Evolutionary conservation across 2,797 vertebrate species (phyloP), one percentile per base, ranked within the genome.

Genomic region (Ptychadena robeensis): DNA sequence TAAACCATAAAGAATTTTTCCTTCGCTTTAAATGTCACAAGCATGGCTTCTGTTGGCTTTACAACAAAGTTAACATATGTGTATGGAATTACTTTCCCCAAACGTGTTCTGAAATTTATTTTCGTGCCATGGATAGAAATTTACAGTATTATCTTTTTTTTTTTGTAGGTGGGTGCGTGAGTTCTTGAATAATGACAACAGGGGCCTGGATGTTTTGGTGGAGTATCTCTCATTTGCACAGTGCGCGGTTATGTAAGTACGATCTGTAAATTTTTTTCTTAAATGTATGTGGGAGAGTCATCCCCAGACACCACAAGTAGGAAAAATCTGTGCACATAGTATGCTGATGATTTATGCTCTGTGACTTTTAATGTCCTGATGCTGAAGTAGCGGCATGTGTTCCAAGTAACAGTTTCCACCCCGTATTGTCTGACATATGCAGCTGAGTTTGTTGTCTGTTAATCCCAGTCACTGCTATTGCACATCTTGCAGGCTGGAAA

Each of bases 191-290:
- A 96, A 97, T 64, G 97, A 98, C 86, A 99, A 99, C 94, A 94
- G 95, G 91, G 97, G 97, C 35, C 93, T 99, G 88, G 97, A 98
- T 4, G 94, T 98, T 87, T 90, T 99, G 92, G 97, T 99, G 93
- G 96, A 98, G 90, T 98, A 98, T 88, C 93, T 99, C 79, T 98
- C 97, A 73, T 99, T 99, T 72, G 97, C 97, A 75, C 97, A 98
- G 86, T 98, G 96, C 25, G 95, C 96, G 2, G 95, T 99, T 90
- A 97, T 97, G 97, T 99, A 93, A 98, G 97, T 97, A 87, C 15
- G 59, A 69, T n/a, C 65, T 32, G 25, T 12, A 32, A 78, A 30
- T 48, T 48, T 40, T 22, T 32, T 34, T 27, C 14, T 34, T 64
- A 9, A 61, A 31, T 67, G 27, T 27, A 9, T 34, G 27, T 53